Conservation (phyloP, 2,113 vertebrate species). For the Rhabdornis inornatus region DNA sequence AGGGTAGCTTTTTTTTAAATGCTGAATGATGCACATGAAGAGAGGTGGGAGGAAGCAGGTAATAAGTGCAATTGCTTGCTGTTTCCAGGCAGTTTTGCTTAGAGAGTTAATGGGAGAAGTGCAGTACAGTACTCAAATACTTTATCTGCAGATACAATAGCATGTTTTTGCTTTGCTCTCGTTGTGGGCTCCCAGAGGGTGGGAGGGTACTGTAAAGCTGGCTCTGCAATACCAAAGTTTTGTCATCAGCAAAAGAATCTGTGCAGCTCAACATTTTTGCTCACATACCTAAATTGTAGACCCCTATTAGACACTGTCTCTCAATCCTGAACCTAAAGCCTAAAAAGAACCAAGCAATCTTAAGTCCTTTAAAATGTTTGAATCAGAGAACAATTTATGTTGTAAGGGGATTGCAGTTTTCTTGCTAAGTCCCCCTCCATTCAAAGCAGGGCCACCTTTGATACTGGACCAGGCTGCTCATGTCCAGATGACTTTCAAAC, state of each 20-base stretch:
- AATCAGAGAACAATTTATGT: neutral
- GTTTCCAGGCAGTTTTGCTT: neutral
- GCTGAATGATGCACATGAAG: neutral
- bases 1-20: neutral
- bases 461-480: neutral
- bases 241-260: neutral
- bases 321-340: neutral
- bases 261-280: neutral
- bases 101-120: neutral
- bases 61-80: neutral
- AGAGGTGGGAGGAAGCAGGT: neutral
- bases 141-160: neutral
- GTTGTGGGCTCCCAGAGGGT: neutral
- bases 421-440: neutral
- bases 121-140: neutral
- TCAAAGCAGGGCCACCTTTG: neutral
- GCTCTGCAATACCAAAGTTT: neutral
- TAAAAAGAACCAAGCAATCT: neutral
- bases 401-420: neutral
- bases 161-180: slow-evolving; percentile 10
- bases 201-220: slow-evolving; percentile 1
- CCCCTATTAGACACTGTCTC: neutral
- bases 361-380: neutral
- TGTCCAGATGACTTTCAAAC: neutral
- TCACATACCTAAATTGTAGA: neutral